phyloP scores from a whole-genome alignment of 2,113 vertebrate genomes.

The Buteo buteo region DNA sequence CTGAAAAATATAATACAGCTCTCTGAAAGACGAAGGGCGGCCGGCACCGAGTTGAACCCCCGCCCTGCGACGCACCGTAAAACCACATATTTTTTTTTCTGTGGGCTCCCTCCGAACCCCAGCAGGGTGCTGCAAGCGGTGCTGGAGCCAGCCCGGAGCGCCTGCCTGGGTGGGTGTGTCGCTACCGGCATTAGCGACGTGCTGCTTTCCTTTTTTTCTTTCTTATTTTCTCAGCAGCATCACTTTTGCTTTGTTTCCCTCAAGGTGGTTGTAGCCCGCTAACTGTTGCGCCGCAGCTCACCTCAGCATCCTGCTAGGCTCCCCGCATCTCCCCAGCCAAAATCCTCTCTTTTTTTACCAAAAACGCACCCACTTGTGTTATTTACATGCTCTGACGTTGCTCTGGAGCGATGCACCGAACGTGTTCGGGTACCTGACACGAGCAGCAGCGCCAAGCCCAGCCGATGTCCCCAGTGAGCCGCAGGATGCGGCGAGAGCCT shows the following conservation, averaged over 20 bases:
- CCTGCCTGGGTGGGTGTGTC: neutral
- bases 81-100: neutral
- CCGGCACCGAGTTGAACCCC: rapidly evolving
- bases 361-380: neutral
- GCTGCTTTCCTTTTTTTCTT: neutral
- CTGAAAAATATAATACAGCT: neutral
- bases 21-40: neutral
- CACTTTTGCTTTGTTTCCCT: neutral
- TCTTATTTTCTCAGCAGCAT: neutral
- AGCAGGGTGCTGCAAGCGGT: neutral
- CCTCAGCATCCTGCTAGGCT: neutral
- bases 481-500: neutral
- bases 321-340: neutral
- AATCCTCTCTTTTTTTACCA: neutral
- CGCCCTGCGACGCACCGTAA: neutral
- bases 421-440: neutral
- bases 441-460: neutral
- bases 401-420: neutral
- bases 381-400: neutral
- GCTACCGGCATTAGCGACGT: neutral
- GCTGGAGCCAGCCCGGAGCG: neutral
- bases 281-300: neutral
- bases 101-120: neutral
- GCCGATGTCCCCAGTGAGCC: neutral
- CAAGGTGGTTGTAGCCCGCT: neutral